Conservation (phyloP, 2,797 vertebrate species). For the Poeciliopsis turneri region DNA sequence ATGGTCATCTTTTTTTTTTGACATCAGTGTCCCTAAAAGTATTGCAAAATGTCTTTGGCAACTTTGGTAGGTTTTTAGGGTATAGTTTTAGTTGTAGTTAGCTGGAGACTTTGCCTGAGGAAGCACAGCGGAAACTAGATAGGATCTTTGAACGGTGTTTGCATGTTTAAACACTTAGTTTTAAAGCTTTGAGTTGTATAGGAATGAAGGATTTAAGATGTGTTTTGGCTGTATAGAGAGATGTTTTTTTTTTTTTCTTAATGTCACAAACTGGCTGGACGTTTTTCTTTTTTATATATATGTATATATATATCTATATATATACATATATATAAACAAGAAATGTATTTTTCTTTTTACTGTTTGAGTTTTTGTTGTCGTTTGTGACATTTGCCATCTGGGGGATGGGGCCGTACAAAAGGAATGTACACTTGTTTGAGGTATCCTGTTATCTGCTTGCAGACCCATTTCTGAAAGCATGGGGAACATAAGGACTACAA, state of each 20-base stretch:
- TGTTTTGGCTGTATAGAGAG: conserved; percentile 67
- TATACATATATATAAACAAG: conserved; percentile 58
- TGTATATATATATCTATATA: conserved; percentile 41
- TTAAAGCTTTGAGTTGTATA: conserved; percentile 76
- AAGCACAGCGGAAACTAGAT: conserved; percentile 74
- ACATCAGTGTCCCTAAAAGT: conserved; percentile 76
- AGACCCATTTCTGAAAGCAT: conserved; percentile 64
- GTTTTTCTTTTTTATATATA: conserved; percentile 64
- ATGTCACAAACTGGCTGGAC: conserved; percentile 71
- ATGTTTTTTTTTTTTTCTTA: conserved; percentile 27
- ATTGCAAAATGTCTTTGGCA: conserved; percentile 61
- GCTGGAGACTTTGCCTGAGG: conserved; percentile 64
- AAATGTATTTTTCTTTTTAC: conserved; percentile 59
- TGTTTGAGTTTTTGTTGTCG: conserved; percentile 40
- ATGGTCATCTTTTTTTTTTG: conserved; percentile 64
- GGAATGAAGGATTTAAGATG: conserved; percentile 76
- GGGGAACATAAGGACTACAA: conserved; percentile 52
- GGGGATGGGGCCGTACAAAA: conserved; percentile 65
- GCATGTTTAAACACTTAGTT: conserved; percentile 79
- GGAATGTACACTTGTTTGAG: conserved; percentile 70
- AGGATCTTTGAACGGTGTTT: conserved; percentile 75
- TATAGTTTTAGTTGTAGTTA: conserved; percentile 75
- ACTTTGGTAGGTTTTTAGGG: conserved; percentile 62
- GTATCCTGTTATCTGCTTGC: conserved; percentile 54
- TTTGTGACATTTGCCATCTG: conserved; percentile 70